These are phyloP conservation scores for Apostichopus parvimensis DNA, from an alignment of 35 echinoderm and acorn worm species.

Conservation along the genomic window DNA sequence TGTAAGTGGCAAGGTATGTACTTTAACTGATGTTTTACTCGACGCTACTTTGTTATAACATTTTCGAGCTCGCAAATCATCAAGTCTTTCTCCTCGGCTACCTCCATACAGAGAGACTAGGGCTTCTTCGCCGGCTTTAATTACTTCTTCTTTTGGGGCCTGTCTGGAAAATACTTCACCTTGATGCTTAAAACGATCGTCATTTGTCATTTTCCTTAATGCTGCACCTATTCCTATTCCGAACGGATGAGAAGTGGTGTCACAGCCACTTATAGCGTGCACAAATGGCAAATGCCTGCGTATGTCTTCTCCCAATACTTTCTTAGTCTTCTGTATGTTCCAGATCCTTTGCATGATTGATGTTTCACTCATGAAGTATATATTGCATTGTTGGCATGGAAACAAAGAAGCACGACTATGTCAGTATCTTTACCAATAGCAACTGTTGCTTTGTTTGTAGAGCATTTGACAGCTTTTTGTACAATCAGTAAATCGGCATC, in stretches of 20 bases:
- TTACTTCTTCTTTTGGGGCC: neutral
- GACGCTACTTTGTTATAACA: constrained; percentile 13
- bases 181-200: neutral
- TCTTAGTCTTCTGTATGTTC: constrained; percentile 18
- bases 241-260: constrained; percentile 39
- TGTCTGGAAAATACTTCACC: neutral
- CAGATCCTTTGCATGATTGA: neutral
- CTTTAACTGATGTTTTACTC: neutral
- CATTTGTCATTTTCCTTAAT: neutral
- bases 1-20: neutral
- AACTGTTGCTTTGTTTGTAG: neutral
- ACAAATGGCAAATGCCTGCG: constrained; percentile 8
- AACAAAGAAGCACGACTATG: constrained; percentile 21
- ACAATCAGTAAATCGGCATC: constrained; percentile 65
- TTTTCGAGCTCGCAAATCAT: neutral
- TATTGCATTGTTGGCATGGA: neutral
- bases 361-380: too few relatives aligned
- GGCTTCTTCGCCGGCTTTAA: neutral
- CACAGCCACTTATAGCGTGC: constrained; percentile 54
- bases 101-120: neutral
- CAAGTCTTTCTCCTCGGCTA: neutral
- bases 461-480: constrained; percentile 41
- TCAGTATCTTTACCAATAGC: constrained; percentile 54
- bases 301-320: neutral
- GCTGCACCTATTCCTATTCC: neutral